These are phyloP conservation scores for Crotalus tigris DNA, from an alignment of 2,113 vertebrate species.

Conservation along the genomic window DNA sequence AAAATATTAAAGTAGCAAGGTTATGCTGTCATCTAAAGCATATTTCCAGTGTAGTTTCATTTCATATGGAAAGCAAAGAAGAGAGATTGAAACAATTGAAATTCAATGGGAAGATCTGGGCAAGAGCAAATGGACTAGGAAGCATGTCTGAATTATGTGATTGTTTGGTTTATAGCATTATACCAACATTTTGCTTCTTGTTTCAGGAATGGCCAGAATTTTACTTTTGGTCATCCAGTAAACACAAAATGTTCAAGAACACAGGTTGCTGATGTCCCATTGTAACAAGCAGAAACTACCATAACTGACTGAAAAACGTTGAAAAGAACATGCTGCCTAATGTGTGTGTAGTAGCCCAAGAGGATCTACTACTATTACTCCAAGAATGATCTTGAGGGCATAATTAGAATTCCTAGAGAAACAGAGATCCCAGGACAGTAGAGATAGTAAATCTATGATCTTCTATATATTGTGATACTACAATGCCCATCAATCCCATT, in stretches of 20 bases:
- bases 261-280: neutral
- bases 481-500: neutral
- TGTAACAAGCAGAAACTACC: neutral
- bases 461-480: neutral
- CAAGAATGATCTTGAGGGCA: neutral
- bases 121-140: neutral
- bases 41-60: slow-evolving; percentile 1
- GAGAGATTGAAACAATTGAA: neutral
- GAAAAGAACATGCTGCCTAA: neutral
- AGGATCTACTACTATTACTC: neutral
- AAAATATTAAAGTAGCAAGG: neutral
- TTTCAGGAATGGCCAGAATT: neutral
- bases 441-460: neutral
- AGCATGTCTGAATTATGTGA: neutral
- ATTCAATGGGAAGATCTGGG: neutral
- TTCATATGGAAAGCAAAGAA: neutral
- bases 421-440: neutral
- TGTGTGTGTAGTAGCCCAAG: neutral
- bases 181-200: neutral
- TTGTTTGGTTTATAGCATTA: neutral
- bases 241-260: neutral
- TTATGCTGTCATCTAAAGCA: slow-evolving; percentile 30
- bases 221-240: neutral
- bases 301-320: neutral
- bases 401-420: neutral